These are phyloP conservation scores for Shargacucullia verbasci DNA, from an alignment of 2,888 invertebrate genomes.

Conservation along the genomic window DNA sequence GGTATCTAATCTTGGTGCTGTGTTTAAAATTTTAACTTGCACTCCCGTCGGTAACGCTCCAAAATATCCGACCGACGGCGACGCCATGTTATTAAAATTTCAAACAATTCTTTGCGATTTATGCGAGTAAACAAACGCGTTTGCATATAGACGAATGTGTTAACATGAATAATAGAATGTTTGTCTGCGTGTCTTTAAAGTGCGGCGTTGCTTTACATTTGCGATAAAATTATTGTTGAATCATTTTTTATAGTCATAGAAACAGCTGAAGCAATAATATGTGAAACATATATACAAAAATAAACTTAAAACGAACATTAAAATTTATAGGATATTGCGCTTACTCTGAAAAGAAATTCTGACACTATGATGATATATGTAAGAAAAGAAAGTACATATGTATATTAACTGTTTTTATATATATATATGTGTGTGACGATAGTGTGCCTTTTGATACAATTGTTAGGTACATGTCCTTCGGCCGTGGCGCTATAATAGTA, in stretches of 20 bases:
- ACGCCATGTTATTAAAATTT: constrained; percentile 52
- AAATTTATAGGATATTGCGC: too few relatives aligned
- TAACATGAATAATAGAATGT: constrained; percentile 43
- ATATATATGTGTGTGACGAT: too few relatives aligned
- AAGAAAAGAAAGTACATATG: too few relatives aligned
- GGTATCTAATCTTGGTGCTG: constrained; percentile 46
- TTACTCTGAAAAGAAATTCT: too few relatives aligned
- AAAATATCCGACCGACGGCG: constrained; percentile 35
- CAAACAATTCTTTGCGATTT: constrained; percentile 53
- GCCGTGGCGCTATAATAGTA: too few relatives aligned
- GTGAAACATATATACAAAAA: constrained; percentile 9
- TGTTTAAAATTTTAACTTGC: constrained; percentile 52
- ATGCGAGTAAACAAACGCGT: constrained; percentile 55
- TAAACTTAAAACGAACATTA: too few relatives aligned
- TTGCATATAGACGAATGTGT: constrained; percentile 44
- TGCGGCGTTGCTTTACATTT: constrained; percentile 4
- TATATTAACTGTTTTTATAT: too few relatives aligned
- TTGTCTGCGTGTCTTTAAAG: constrained; percentile 34
- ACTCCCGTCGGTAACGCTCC: constrained; percentile 34
- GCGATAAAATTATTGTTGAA: constrained; percentile 12
- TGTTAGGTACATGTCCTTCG: too few relatives aligned
- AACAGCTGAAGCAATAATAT: constrained; percentile 35
- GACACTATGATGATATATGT: too few relatives aligned
- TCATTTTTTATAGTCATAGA: constrained; percentile 23
- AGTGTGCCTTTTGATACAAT: too few relatives aligned